These are phyloP conservation scores for Tachysurus fulvidraco DNA, from an alignment of 2,113 vertebrate genomes.

Conservation along the genomic window DNA sequence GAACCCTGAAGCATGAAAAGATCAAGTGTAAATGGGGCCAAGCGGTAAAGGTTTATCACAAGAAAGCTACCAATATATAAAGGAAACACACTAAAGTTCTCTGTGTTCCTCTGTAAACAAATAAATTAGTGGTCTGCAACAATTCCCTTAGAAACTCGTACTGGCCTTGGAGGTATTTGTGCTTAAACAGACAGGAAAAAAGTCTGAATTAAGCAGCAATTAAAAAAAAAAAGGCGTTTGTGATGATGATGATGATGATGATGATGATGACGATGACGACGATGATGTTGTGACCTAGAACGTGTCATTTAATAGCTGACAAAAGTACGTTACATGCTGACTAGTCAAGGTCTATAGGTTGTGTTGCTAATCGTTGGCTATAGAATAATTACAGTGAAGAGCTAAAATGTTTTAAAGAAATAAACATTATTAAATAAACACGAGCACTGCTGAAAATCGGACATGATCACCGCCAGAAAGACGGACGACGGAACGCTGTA, in stretches of 20 bases:
- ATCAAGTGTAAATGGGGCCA: background rate
- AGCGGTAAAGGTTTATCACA: background rate
- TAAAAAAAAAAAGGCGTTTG: background rate
- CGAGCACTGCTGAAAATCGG: background rate
- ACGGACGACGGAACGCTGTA: background rate
- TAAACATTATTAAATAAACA: background rate
- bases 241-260: background rate
- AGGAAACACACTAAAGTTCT: conserved; percentile 29
- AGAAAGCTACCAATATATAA: background rate
- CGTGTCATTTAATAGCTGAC: background rate
- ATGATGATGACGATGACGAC: no score
- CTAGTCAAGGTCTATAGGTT: background rate
- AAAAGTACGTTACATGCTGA: background rate
- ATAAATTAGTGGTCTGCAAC: conserved; percentile 65
- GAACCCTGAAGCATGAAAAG: background rate
- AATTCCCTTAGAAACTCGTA: conserved; percentile 65
- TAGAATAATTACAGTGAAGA: background rate
- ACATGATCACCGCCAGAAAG: background rate
- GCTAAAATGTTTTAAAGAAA: background rate
- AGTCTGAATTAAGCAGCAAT: background rate
- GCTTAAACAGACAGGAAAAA: conserved; percentile 39
- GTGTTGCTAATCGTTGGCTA: background rate
- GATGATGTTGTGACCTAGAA: background rate
- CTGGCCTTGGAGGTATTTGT: conserved; percentile 64
- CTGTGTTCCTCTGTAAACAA: conserved; percentile 64